Evolutionary conservation across 2,888 invertebrate genomes (phyloP), one percentile per base, ranked within the genome.

Genomic region (Microplitis deprimator): DNA sequence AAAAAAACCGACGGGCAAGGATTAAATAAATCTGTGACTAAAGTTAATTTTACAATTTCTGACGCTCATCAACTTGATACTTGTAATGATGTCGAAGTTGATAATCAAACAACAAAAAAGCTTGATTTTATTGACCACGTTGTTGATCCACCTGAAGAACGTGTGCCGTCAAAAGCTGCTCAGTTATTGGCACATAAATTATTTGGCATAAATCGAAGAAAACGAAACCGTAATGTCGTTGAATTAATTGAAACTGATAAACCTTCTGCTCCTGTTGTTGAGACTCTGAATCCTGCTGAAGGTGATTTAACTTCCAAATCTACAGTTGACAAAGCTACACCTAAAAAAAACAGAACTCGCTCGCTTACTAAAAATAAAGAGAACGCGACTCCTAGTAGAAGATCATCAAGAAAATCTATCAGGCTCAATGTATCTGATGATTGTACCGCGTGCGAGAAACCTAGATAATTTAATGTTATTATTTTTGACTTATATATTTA

Each of bases 11-110:
- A 85, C 13, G 80, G 80, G 7, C 29, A 77, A 0, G 13, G 29
- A 5, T 16, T 68, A 2, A 29, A 68, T 0, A 89, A 84, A 68
- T 83, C 84, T 0, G 7, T 73, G 0, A 82, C 84, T 6, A 89
- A 87, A 75, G 88, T 89, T 1, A 86, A 87, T 79, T 89, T 89
- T 41, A 81, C 86, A 68, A 86, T 86, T 50, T 73, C 80, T 1
- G 75, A 83, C 6, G 81, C 85, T 77, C 75, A 60, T 38, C 39
- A 29, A 29, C 5, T 10, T n/a, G 69, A 65, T 5, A 62, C 74
- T 1, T 4, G 81, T 10, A 77, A 82, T 16, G 80, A 86, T 59
- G 78, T 83, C 59, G 16, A 38, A 60, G 79, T 78, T 6, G 76
- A 68, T 38, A 81, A 17, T 72, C 67, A 1, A 73, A 76, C 8